These are phyloP conservation scores for Ptychobarbus kaznakovi DNA, from an alignment of 2,797 vertebrate species.

Conservation along the genomic window DNA sequence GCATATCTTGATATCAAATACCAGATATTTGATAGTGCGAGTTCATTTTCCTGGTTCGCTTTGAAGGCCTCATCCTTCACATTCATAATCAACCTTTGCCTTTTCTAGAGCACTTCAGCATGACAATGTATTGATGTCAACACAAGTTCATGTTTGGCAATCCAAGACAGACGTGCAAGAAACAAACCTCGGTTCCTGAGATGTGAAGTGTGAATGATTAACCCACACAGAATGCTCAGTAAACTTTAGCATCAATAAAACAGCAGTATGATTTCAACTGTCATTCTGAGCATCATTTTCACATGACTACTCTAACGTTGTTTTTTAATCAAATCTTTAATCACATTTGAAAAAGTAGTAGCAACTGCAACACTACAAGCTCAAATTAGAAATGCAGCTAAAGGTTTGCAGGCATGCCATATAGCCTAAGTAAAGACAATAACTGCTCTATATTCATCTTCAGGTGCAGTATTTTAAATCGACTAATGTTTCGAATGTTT, in stretches of 20 bases:
- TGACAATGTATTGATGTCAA: constrained; percentile 42
- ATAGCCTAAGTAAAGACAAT: background rate
- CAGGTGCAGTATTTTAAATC: background rate
- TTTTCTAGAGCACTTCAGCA: constrained; percentile 55
- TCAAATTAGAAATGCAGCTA: background rate
- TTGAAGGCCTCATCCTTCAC: constrained; percentile 55
- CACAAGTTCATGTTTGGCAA: constrained; percentile 61
- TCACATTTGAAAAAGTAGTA: background rate
- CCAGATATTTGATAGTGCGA: background rate
- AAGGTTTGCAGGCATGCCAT: background rate
- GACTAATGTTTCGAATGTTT: background rate
- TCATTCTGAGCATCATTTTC: background rate
- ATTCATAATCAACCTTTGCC: constrained; percentile 62
- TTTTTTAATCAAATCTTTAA: no score
- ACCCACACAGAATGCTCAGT: constrained; percentile 30
- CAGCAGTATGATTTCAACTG: constrained; percentile 18
- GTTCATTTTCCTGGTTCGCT: constrained; percentile 9
- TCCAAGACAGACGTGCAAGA: constrained; percentile 41
- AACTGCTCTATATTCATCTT: background rate
- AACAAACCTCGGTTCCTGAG: constrained; percentile 19
- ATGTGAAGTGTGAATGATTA: constrained; percentile 59
- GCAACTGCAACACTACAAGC: background rate
- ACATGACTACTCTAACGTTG: background rate
- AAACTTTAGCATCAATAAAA: constrained; percentile 45
- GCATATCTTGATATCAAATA: background rate